Evolutionary conservation across 2,113 vertebrate genomes (phyloP), one percentile per base, ranked within the genome.

Genomic region (Leptodactylus fuscus): DNA sequence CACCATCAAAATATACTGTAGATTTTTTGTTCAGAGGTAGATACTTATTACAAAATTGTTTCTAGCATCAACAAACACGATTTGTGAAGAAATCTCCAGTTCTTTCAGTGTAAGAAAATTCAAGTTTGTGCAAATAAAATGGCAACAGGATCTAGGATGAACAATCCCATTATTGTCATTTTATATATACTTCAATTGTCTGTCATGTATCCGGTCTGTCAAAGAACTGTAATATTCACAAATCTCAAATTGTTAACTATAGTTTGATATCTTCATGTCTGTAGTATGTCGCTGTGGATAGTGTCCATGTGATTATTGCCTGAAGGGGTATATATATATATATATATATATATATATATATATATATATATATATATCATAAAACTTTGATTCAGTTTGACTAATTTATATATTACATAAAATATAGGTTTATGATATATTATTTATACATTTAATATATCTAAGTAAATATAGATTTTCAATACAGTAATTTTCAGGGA

Each of bases 161-260:
- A 22, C 34, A 15, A 76, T 15, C 29, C 13, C 32, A 34, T 34
- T 76, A 76, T 7, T 27, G 38, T 51, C 32, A 36, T 36, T 78
- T n/a, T 7, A 36, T 13, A 51, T n/a, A 36, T 20, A 22, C 16
- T 22, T 32, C 8, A 36, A 34, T 10, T 48, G 44, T 48, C n/a
- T 5, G 1, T 15, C 38, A 74, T 16, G 3, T 24, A 29, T 32
- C 16, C 34, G 51, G 18, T 78, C 49, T 55, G 22, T 16, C 9
- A 24, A 79, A 24, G 34, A 79, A 60, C 76, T 41, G 34, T 60
- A 36, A 41, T 79, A 24, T 79, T 79, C 51, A 78, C 75, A 78
- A 78, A 78, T 78, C 29, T 55, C 3, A 58, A 32, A 55, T 34
- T 53, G 15, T n/a, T 48, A 22, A 77, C 29, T 7, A 38, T 24